These are phyloP conservation scores for Lamellibrachia luymesi DNA, from an alignment of 1,140 invertebrate genomes.

Conservation along the genomic window DNA sequence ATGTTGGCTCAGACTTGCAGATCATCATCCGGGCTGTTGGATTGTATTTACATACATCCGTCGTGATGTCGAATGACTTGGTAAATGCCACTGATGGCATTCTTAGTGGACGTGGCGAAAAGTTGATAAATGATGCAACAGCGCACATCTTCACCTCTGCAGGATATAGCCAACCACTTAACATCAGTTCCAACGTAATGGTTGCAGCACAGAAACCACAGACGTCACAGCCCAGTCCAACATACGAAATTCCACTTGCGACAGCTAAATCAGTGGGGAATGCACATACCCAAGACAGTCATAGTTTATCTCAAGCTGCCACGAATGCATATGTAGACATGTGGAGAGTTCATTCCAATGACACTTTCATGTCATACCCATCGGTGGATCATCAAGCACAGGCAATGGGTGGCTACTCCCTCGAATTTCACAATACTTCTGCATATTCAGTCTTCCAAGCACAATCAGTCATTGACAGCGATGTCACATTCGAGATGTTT, in stretches of 20 bases:
- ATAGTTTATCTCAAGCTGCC: background rate
- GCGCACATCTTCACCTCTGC: background rate
- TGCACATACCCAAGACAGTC: background rate
- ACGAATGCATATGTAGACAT: background rate
- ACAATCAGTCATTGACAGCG: conserved; percentile 13
- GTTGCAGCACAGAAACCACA: background rate
- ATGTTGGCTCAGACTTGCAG: conserved; percentile 18
- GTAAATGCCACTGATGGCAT: conserved; percentile 28
- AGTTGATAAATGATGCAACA: background rate
- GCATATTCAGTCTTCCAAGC: conserved; percentile 29
- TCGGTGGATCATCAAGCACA: conserved; percentile 23
- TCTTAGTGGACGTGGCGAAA: conserved; percentile 27
- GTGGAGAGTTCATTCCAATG: conserved; percentile 28
- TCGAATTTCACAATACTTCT: conserved; percentile 31
- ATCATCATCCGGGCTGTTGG: conserved; percentile 27
- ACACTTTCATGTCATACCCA: conserved; percentile 32
- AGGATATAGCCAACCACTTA: background rate
- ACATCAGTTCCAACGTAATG: background rate
- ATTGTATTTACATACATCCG: conserved; percentile 26
- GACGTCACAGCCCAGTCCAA: background rate
- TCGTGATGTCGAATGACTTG: conserved; percentile 22
- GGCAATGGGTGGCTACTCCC: conserved; percentile 29
- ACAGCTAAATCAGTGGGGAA: background rate
- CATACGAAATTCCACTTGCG: background rate
- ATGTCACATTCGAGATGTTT: conserved; percentile 34